These are phyloP conservation scores for Somateria mollissima DNA, from an alignment of 2,797 vertebrate species.

Conservation along the genomic window DNA sequence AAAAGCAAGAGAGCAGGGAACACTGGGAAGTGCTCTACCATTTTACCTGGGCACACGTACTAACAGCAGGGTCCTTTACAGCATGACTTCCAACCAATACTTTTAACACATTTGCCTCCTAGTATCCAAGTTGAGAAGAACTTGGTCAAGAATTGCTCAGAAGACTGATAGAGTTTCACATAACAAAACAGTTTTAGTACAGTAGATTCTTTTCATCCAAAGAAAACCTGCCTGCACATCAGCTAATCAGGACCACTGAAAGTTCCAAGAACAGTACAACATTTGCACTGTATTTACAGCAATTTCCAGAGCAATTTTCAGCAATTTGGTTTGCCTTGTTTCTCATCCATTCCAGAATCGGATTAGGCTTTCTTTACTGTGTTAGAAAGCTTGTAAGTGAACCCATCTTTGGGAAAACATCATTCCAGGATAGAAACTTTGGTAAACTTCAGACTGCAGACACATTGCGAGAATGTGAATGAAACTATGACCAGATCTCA, in stretches of 20 bases:
- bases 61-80: background rate
- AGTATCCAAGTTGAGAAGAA: background rate
- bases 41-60: background rate
- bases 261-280: background rate
- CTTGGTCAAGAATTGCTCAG: background rate
- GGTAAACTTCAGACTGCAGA: background rate
- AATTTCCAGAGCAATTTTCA: background rate
- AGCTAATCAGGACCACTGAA: background rate
- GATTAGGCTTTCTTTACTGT: background rate
- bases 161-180: background rate
- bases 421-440: background rate
- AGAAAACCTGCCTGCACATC: background rate
- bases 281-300: background rate
- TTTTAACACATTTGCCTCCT: background rate
- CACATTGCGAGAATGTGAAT: background rate
- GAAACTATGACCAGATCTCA: background rate
- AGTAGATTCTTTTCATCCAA: background rate
- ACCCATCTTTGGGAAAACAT: background rate
- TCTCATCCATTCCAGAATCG: background rate
- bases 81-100: background rate
- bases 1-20: background rate
- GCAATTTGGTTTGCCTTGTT: background rate
- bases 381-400: background rate
- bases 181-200: background rate
- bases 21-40: background rate